A percentile compares a stretch with the other conserved stretches of the same genome.
phyloP scores from a whole-genome alignment of 2,888 invertebrate genomes.

The Drosophila mettleri region DNA sequence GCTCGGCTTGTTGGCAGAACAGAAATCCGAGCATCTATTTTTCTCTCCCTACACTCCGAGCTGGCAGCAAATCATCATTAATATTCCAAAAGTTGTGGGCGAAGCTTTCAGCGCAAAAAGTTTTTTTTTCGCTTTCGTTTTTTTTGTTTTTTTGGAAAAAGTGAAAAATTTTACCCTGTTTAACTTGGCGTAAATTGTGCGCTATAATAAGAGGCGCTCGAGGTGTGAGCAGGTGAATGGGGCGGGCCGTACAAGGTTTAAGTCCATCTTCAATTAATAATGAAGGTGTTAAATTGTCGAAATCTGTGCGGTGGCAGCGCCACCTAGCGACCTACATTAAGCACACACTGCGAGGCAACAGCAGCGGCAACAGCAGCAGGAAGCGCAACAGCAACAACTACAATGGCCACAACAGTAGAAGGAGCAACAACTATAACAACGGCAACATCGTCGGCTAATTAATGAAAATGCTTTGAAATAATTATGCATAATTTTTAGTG shows the following conservation, averaged over 20 bases:
- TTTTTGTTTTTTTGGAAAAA: slow-evolving; percentile 49
- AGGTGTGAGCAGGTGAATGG: slow-evolving; percentile 7
- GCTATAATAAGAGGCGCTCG: slow-evolving; percentile 54
- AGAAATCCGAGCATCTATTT: slow-evolving; percentile 23
- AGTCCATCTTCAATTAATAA: slow-evolving; percentile 82
- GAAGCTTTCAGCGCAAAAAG: slow-evolving; percentile 64
- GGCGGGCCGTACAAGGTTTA: slow-evolving; percentile 36
- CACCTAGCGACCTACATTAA: slow-evolving; percentile 66
- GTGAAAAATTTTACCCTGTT: slow-evolving; percentile 53
- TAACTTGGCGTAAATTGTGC: slow-evolving; percentile 64
- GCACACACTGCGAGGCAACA: slow-evolving; percentile 12
- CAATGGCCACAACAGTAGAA: slow-evolving; percentile 15
- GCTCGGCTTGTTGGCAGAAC: slow-evolving; percentile 8
- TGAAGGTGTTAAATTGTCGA: slow-evolving; percentile 80
- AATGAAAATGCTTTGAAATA: slow-evolving; percentile 83
- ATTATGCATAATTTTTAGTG: slow-evolving; percentile 83
- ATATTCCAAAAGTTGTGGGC: slow-evolving; percentile 76
- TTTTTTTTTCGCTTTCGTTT: background rate
- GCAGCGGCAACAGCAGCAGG: slow-evolving; percentile 20
- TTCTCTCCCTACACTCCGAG: slow-evolving; percentile 22
- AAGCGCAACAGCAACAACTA: slow-evolving; percentile 17
- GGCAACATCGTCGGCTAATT: slow-evolving; percentile 69
- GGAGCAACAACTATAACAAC: slow-evolving; percentile 28
- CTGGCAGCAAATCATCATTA: slow-evolving; percentile 68
- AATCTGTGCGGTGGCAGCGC: slow-evolving; percentile 68